Percentiles rank a stretch among this genome's conserved stretches.
Conservation (phyloP, 2,888 invertebrate species). For the Thera britannica region DNA sequence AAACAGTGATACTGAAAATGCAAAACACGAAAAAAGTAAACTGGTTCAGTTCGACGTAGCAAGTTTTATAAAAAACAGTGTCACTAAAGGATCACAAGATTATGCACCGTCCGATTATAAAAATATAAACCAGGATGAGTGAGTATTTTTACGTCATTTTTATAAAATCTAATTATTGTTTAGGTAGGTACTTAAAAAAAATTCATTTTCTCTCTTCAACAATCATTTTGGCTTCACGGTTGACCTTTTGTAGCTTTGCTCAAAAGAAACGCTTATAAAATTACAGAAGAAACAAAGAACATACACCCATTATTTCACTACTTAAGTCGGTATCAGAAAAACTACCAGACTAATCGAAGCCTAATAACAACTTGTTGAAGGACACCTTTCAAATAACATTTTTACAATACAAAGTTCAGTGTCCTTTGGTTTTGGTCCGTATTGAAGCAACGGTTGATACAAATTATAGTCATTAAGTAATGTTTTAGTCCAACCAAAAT, state of each 20-base stretch:
- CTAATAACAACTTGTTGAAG: conserved; percentile 15
- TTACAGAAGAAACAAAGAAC: neutral
- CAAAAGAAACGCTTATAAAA: no score
- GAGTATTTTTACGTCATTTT: neutral
- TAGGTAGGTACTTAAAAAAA: no score
- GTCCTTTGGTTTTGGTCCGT: conserved; percentile 3
- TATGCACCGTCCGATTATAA: conserved; percentile 35
- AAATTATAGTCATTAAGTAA: conserved; percentile 33
- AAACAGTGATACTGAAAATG: conserved; percentile 5
- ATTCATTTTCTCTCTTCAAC: no score
- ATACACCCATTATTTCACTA: neutral
- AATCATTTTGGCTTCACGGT: no score
- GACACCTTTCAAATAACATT: conserved; percentile 19
- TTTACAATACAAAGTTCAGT: conserved; percentile 16
- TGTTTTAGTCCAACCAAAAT: conserved; percentile 25
- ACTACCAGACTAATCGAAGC: conserved; percentile 17
- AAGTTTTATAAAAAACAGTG: conserved; percentile 58
- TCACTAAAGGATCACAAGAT: conserved; percentile 20
- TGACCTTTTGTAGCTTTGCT: no score
- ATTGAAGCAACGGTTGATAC: conserved; percentile 25
- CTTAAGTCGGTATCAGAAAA: neutral
- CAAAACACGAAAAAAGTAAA: neutral
- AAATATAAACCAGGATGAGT: conserved; percentile 42
- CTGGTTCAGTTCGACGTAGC: conserved; percentile 61
- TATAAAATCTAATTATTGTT: no score